Conservation (phyloP, 2,888 invertebrate species). For the Drosophila ezoana region DNA sequence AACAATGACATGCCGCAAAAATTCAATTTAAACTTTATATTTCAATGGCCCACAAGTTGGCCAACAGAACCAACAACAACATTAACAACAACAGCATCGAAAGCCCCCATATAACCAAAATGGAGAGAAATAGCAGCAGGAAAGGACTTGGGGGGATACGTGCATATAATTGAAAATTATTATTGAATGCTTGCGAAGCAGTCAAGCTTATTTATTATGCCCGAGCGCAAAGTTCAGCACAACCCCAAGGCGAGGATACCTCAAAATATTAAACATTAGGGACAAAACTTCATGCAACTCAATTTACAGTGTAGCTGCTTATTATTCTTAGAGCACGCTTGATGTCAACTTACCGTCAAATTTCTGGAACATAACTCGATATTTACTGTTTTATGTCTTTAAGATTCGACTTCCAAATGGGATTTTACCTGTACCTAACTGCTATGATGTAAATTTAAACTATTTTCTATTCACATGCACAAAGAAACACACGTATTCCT, state of each 20-base stretch:
- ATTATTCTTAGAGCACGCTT: slow-evolving; percentile 23
- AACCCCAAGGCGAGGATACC: not conserved
- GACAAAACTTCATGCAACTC: slow-evolving; percentile 11
- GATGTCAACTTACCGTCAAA: slow-evolving; percentile 3
- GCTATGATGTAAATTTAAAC: no score
- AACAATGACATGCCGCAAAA: slow-evolving; percentile 77
- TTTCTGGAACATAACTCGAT: not conserved
- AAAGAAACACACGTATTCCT: no score
- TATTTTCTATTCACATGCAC: no score
- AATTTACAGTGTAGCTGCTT: slow-evolving; percentile 21
- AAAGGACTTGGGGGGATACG: slow-evolving; percentile 37
- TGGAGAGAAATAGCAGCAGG: not conserved
- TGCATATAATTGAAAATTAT: slow-evolving; percentile 76
- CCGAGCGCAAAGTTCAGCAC: slow-evolving; percentile 27
- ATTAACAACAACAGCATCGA: slow-evolving; percentile 20
- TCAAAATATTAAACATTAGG: slow-evolving; percentile 4
- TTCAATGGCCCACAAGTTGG: slow-evolving; percentile 64
- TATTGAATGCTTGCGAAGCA: slow-evolving; percentile 62
- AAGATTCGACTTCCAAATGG: not conserved
- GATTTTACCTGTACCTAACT: not conserved
- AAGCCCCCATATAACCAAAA: slow-evolving; percentile 13
- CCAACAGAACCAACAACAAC: slow-evolving; percentile 24
- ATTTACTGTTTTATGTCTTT: not conserved
- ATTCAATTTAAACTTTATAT: slow-evolving; percentile 78
- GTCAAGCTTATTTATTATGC: slow-evolving; percentile 58